phyloP scores from a whole-genome alignment of 2,797 vertebrate species.

The Buceros bicornis region DNA sequence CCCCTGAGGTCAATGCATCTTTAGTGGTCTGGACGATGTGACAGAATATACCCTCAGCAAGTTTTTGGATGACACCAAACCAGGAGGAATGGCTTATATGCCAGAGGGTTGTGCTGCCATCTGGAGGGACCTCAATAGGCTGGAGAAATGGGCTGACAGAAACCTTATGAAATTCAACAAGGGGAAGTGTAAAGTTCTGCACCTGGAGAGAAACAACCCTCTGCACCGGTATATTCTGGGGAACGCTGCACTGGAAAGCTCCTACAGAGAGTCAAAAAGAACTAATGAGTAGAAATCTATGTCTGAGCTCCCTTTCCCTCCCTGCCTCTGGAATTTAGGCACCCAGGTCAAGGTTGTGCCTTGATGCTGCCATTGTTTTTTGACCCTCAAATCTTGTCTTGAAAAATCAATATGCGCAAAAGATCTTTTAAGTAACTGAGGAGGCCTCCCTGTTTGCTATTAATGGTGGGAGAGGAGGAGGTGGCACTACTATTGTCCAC shows the following conservation, averaged over 20 bases:
- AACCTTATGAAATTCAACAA: neutral
- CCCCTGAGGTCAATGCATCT: neutral
- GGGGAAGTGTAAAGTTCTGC: neutral
- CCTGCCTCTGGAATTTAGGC: neutral
- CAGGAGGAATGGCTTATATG: neutral
- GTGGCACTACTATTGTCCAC: neutral
- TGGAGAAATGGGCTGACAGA: neutral
- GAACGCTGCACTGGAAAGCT: neutral
- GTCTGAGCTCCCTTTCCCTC: neutral
- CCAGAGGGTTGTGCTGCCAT: neutral
- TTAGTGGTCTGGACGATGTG: neutral
- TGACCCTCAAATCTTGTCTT: neutral
- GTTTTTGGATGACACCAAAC: neutral
- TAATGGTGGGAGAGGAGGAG: neutral
- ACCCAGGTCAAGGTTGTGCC: neutral
- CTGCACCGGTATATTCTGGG: neutral
- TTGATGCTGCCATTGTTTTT: neutral
- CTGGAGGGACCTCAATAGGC: neutral
- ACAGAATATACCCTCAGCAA: neutral
- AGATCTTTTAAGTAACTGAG: neutral
- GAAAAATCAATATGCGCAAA: neutral
- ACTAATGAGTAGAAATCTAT: neutral
- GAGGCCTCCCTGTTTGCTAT: neutral
- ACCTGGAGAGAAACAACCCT: neutral
- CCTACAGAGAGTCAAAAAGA: neutral